Base-by-base conservation (phyloP, 2,888 invertebrate genomes). In the Mythimna impura region DNA sequence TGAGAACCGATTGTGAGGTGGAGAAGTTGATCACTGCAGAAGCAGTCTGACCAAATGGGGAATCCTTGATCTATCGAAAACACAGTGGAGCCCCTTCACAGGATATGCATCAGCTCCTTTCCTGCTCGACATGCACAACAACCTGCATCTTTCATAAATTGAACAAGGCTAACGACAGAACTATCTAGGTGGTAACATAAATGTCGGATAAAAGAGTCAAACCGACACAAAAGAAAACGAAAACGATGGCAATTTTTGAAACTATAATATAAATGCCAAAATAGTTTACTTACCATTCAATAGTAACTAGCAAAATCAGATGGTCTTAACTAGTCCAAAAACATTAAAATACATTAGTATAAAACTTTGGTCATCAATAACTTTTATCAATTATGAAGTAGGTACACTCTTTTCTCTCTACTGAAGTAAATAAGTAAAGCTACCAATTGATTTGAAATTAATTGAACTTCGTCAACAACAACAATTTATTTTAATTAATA, bases 401-500 rank as follows among this genome's bases (percentile, higher is more conserved):
- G n/a, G n/a, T n/a, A n/a, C 3, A 60, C 52, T 57, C 66, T 30
- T 74, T 25, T 54, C 5, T 43, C 55, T 65, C 8, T 40, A 65
- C 36, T 65, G 50, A 17, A 47, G 43, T 69, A 61, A 60, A 47
- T 54, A 55, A 50, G 5, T 22, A 22, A 65, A 67, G 30, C 61
- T 52, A 36, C 30, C 25, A 64, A 55, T 71, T 80, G 58, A 75
- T 71, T 55, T 17, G 65, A 68, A 63, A 17, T 68, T 66, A 83
- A 81, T 80, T 75, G 55, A 58, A 75, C 54, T 83, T 83, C 30
- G 47, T 8, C 10, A 65, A 75, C n/a, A 80, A 80, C 14, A 54
- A 10, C 61, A 43, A 83, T 83, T 65, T 22, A 70, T 58, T 66
- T 20, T 57, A 60, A 71, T 78, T 52, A 34, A 7, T 40, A 12